phyloP scores from a whole-genome alignment of 2,797 vertebrate species.

The Clarias laeviceps region DNA sequence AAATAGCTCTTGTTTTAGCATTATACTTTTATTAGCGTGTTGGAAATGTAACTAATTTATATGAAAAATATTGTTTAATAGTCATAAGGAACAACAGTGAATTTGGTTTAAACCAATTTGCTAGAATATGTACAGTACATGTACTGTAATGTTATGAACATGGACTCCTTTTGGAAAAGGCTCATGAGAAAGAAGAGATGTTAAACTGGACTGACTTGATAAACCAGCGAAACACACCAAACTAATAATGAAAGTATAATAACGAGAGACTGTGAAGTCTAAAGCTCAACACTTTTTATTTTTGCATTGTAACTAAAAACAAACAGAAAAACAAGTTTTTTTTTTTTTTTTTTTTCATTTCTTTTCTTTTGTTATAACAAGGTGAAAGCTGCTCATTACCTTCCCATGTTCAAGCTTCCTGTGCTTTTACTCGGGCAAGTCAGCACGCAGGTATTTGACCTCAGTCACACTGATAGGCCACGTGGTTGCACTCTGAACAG shows the following conservation, averaged over 20 bases:
- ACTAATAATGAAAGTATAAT: neutral
- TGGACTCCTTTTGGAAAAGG: constrained; percentile 52
- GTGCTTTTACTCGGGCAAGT: neutral
- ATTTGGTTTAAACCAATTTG: neutral
- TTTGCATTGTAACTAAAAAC: neutral
- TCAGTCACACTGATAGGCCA: constrained; percentile 7
- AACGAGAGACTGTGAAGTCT: neutral
- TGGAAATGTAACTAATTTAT: neutral
- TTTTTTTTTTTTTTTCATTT: neutral
- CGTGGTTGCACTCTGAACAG: constrained; percentile 59
- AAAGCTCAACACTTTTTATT: neutral
- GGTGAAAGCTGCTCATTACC: constrained; percentile 9
- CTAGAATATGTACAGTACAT: neutral
- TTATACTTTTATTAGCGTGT: neutral
- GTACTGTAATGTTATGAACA: neutral
- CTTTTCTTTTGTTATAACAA: neutral
- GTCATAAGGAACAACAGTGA: neutral
- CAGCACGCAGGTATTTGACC: neutral
- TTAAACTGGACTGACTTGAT: constrained; percentile 19
- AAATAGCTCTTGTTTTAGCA: neutral
- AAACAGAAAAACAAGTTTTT: neutral
- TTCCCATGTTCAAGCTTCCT: neutral
- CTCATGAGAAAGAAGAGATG: constrained; percentile 21
- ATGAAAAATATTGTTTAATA: neutral
- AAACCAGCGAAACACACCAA: constrained; percentile 8